Evolutionary conservation across 2,113 vertebrate genomes (phyloP).

Genomic region (Mustelus asterias): DNA sequence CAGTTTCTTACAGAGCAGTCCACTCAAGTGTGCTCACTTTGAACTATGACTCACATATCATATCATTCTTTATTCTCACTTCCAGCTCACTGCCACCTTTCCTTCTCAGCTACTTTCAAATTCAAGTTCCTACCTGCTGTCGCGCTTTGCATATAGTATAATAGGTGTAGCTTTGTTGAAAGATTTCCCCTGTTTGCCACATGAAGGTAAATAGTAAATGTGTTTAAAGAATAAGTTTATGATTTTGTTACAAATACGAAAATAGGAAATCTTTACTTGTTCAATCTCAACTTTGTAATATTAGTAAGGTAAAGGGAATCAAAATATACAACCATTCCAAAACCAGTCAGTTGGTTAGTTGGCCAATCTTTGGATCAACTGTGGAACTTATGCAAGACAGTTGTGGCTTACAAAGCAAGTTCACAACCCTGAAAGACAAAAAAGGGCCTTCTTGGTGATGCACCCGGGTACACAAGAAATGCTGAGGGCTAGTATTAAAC

Average conservation of each 20-base stretch:
- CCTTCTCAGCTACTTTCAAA: neutral
- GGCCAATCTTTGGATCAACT: neutral
- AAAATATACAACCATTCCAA: neutral
- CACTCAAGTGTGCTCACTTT: neutral
- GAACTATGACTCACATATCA: neutral
- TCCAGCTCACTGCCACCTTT: neutral
- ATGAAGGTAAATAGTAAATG: neutral
- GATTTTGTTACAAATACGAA: neutral
- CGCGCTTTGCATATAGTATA: neutral
- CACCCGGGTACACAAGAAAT: neutral
- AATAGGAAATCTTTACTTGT: neutral
- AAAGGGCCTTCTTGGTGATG: neutral
- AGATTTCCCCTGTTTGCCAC: neutral
- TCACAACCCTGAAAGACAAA: neutral
- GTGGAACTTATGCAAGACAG: neutral
- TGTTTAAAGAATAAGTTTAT: neutral
- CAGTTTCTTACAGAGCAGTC: neutral
- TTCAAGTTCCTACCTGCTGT: neutral
- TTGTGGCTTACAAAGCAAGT: neutral
- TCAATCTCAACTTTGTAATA: neutral
- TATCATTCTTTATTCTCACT: neutral
- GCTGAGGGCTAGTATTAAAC: neutral
- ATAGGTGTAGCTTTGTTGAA: neutral
- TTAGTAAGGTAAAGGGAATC: neutral
- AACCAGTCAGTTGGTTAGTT: neutral